Evolutionary conservation across 2,888 invertebrate species (phyloP).

Genomic region (Ennomos quercinarius): DNA sequence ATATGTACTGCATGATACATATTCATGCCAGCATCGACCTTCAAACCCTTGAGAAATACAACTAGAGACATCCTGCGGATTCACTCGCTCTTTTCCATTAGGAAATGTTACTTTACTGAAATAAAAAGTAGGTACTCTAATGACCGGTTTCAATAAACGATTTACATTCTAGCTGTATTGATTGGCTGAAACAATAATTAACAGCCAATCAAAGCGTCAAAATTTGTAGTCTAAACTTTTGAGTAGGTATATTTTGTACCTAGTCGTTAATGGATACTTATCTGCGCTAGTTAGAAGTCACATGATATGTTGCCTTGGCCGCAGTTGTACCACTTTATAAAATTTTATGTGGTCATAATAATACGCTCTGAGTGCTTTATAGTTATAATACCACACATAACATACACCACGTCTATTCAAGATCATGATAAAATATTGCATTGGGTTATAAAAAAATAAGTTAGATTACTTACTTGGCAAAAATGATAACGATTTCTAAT

Average conservation of each 20-base stretch:
- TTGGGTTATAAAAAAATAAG: constrained; percentile 1
- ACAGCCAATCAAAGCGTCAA: no score
- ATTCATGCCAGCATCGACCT: constrained; percentile 18
- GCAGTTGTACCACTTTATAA: constrained; percentile 27
- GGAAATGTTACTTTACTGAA: no score
- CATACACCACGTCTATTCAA: constrained; percentile 25
- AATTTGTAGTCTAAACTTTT: no score
- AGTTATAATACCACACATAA: constrained; percentile 32
- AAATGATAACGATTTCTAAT: constrained; percentile 43
- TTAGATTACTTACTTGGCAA: constrained; percentile 6
- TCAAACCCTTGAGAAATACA: constrained; percentile 12
- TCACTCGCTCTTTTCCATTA: no score
- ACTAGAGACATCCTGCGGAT: constrained; percentile 5
- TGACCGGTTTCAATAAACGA: no score
- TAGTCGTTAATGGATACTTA: neutral
- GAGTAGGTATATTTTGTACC: neutral
- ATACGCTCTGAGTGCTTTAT: constrained; percentile 19
- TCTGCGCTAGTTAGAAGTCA: constrained; percentile 14
- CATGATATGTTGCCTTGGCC: constrained; percentile 31
- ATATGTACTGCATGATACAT: constrained; percentile 15
- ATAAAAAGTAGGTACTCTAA: no score
- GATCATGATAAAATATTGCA: constrained; percentile 40
- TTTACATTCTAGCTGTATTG: no score
- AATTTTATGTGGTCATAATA: constrained; percentile 39
- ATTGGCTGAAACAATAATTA: no score